Percentiles rank a stretch among this genome's conserved stretches.
Conservation (phyloP, 2,797 vertebrate genomes). For the Channallabes apus region DNA sequence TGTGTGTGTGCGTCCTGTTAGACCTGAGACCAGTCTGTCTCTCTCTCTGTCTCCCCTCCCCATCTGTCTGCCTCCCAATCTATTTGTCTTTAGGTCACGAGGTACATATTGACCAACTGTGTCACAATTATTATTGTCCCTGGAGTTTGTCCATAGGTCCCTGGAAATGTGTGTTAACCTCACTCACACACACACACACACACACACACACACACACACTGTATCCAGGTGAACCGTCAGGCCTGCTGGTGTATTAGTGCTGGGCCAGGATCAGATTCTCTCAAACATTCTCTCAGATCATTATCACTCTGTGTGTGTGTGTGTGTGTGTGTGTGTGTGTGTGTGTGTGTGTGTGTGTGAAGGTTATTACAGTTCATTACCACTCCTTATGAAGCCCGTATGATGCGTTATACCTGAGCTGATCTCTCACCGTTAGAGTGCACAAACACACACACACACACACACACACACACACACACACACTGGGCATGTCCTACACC, state of each 20-base stretch:
- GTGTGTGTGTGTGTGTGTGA: too few relatives aligned
- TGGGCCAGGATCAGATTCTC: conserved; percentile 24
- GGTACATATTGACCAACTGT: not conserved
- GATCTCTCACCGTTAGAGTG: not conserved
- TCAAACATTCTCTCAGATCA: not conserved
- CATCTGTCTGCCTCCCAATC: not conserved
- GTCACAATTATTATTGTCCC: not conserved
- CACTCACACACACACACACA: conserved; percentile 11
- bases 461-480: too few relatives aligned
- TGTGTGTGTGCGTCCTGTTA: too few relatives aligned
- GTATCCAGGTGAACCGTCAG: not conserved
- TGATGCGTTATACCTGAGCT: not conserved
- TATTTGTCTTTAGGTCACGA: not conserved
- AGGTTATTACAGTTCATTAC: not conserved
- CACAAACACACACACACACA: too few relatives aligned
- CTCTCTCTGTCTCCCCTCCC: not conserved
- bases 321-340: too few relatives aligned
- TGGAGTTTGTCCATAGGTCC: not conserved
- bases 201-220: not conserved
- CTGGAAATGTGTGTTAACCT: not conserved
- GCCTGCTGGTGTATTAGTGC: conserved; percentile 6
- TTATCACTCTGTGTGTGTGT: not conserved
- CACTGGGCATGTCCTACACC: not conserved
- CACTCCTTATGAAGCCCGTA: not conserved
- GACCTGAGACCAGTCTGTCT: too few relatives aligned